phyloP scores from a whole-genome alignment of 2,888 invertebrate genomes.

The Panorpa germanica region DNA sequence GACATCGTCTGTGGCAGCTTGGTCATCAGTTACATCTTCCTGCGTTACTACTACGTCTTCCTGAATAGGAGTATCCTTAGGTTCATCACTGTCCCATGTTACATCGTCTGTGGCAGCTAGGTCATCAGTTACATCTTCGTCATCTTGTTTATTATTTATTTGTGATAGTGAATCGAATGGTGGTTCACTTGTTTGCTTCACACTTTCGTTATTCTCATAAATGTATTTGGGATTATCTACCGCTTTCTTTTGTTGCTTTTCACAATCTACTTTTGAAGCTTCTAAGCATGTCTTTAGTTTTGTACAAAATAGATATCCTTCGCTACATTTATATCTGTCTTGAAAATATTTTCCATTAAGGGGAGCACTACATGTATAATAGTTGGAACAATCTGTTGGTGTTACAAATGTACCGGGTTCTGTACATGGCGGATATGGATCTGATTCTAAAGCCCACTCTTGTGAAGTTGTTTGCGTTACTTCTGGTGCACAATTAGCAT shows the following conservation, averaged over 20 bases:
- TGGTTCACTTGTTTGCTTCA: too few relatives aligned
- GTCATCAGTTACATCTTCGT: slow-evolving; percentile 3
- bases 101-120: slow-evolving; percentile 2
- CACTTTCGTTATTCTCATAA: too few relatives aligned
- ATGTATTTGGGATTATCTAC: slow-evolving; percentile 5
- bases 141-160: neutral
- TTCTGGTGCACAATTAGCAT: slow-evolving; percentile 18
- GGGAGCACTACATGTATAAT: slow-evolving; percentile 23
- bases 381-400: slow-evolving; percentile 22
- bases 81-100: neutral
- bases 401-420: slow-evolving; percentile 21
- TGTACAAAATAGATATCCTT: slow-evolving; percentile 15
- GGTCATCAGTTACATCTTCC: too few relatives aligned
- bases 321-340: slow-evolving; percentile 18
- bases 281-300: slow-evolving; percentile 14
- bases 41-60: too few relatives aligned
- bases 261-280: slow-evolving; percentile 12
- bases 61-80: slow-evolving; percentile 1
- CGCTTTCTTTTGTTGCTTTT: slow-evolving; percentile 7
- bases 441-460: slow-evolving; percentile 11
- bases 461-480: slow-evolving; percentile 10
- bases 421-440: slow-evolving; percentile 21
- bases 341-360: slow-evolving; percentile 20
- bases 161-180: neutral
- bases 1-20: too few relatives aligned